phyloP scores from a whole-genome alignment of 2,113 vertebrate species.

The Cryptomyrus ogoouensis region DNA sequence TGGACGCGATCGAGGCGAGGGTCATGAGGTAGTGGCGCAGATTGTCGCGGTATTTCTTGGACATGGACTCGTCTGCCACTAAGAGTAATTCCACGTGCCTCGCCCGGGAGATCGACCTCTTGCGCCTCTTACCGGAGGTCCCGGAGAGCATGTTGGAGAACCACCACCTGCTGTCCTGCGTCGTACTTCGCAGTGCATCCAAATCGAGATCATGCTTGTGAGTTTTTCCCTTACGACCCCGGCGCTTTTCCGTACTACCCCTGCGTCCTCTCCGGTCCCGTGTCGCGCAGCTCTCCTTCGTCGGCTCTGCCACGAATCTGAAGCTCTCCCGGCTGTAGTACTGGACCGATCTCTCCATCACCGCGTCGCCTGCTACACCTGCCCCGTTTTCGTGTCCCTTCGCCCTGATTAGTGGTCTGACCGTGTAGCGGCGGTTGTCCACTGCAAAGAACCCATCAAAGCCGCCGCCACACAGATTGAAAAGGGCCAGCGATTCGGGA shows the following conservation, averaged over 20 bases:
- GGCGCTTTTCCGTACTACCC: conserved; percentile 26
- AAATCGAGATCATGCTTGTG: conserved; percentile 3
- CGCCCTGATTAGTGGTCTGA: conserved; percentile 63
- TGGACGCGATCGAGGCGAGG: conserved; percentile 84
- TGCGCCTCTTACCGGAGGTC: conserved; percentile 39
- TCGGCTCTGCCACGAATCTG: conserved; percentile 69
- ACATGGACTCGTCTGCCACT: conserved; percentile 89
- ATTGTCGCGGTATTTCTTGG: conserved; percentile 80
- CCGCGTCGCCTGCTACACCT: conserved; percentile 68
- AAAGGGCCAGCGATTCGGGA: conserved; percentile 78
- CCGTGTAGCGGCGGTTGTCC: conserved; percentile 70
- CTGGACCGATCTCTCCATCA: conserved; percentile 62
- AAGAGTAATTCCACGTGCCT: conserved; percentile 91
- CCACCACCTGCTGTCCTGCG: conserved; percentile 28
- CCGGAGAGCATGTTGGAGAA: conserved; percentile 14
- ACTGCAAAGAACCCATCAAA: conserved; percentile 86
- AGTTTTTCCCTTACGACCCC: conserved; percentile 7
- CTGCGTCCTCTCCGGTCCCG: conserved; percentile 46
- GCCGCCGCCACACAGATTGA: conserved; percentile 78
- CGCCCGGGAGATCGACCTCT: conserved; percentile 78
- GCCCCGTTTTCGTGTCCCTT: conserved; percentile 50
- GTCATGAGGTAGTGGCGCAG: conserved; percentile 91
- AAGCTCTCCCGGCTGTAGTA: conserved; percentile 74
- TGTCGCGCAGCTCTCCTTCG: conserved; percentile 55
- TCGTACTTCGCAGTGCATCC: neutral